Base-by-base conservation (phyloP, 2,888 invertebrate species). In the Cancer borealis region DNA sequence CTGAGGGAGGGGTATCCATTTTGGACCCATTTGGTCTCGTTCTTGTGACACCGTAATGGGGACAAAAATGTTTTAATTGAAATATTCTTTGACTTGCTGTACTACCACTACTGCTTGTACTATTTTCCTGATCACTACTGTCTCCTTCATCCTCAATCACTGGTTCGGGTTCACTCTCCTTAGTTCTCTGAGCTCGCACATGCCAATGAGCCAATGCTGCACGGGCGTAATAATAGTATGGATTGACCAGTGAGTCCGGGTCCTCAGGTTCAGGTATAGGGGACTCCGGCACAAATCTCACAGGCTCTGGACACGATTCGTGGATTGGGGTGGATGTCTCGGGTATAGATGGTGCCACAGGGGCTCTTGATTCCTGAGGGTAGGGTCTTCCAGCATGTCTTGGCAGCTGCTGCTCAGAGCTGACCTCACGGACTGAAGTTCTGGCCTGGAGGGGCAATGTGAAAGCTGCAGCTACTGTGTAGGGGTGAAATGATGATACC, bases 171-270 rank as follows among this genome's bases (percentile, higher is more conserved):
- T 92, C 46, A 39, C 30, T 49, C 46, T 93, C 93, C 92, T 94
- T 92, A 92, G 94, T 92, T 90, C 94, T 94, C 87, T 94, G 94
- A 46, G 94, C 94, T 17, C 94, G 92, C 45, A 91, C 91, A 73
- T 95, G 94, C 95, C 95, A 95, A 21, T 95, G 95, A n/a, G 93
- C 95, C n/a, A 95, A 88, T 6, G 95, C 95, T 4, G 95, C 93
- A n/a, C 95, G 95, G 5, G 95, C 95, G 84, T 95, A 95, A 46
- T 95, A 94, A 92, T 95, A 95, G 93, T 95, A 95, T 6, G 95
- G 95, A 73, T 95, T 95, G 26, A 94, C 95, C 46, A 94, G 92
- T 3, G 95, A 66, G 45, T 95, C 95, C 12, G 95, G 94, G 47
- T 94, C 94, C 46, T 95, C 95, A 8, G 95, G 93, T 92, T 95